A percentile compares a stretch with the other conserved stretches of the same genome.
Evolutionary conservation across 92 coral and sea anemone species (phyloP).

Genomic region (Virgularia gustaviana): DNA sequence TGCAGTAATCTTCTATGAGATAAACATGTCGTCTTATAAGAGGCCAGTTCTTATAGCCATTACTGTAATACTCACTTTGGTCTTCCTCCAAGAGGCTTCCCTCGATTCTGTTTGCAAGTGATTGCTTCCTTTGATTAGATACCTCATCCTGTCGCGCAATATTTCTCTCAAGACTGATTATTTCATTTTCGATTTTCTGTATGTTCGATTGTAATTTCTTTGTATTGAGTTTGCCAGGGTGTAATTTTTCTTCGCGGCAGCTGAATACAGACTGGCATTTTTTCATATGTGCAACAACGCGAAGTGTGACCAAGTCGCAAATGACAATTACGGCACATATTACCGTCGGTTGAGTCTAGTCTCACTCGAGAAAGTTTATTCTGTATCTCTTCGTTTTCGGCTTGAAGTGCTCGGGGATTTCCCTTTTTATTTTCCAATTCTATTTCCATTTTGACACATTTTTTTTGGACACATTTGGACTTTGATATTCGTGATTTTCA

Average conservation of each 20-base stretch:
- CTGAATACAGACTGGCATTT: slow-evolving; percentile 4
- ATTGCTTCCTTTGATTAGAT: neutral
- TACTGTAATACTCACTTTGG: neutral
- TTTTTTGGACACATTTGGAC: neutral
- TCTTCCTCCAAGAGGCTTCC: neutral
- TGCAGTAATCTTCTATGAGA: slow-evolving; percentile 3
- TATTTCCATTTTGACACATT: neutral
- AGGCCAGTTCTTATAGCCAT: slow-evolving; percentile 3
- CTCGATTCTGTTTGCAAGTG: slow-evolving; percentile 4
- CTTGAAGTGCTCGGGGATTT: neutral
- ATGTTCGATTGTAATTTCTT: neutral
- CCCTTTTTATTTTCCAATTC: neutral
- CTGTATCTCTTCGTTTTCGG: neutral
- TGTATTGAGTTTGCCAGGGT: slow-evolving; percentile 12
- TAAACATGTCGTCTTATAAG: slow-evolving; percentile 11
- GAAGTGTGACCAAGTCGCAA: slow-evolving; percentile 11
- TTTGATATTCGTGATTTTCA: neutral
- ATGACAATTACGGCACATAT: slow-evolving; percentile 7
- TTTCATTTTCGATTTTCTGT: slow-evolving; percentile 13
- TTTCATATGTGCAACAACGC: neutral
- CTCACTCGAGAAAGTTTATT: slow-evolving; percentile 1
- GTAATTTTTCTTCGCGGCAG: slow-evolving; percentile 13
- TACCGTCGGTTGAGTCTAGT: neutral
- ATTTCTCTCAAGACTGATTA: slow-evolving; percentile 1
- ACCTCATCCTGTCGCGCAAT: slow-evolving; percentile 5